These are phyloP conservation scores for Barypeithes pellucidus DNA, from an alignment of 2,888 invertebrate species.

Conservation along the genomic window DNA sequence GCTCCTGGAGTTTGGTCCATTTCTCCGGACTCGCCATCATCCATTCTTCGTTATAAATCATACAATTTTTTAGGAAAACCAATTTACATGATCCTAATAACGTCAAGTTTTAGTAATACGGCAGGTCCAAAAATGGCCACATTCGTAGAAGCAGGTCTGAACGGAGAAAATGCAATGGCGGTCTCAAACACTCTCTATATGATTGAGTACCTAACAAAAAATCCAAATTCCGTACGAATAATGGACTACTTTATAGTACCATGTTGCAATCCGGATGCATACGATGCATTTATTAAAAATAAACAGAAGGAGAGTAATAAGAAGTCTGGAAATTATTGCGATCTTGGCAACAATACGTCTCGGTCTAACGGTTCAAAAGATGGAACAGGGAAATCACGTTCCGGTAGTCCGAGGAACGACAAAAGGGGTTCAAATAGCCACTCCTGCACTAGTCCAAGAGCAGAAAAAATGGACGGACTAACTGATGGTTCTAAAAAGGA, in stretches of 20 bases:
- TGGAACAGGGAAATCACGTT: not conserved
- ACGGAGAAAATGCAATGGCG: slow-evolving; percentile 57
- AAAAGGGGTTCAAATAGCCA: not conserved
- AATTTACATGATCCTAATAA: slow-evolving; percentile 53
- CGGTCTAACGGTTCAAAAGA: not conserved
- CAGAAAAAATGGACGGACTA: not conserved
- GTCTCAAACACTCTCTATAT: slow-evolving; percentile 58
- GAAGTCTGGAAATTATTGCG: not conserved
- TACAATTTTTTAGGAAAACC: slow-evolving; percentile 47
- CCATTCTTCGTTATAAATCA: too few species aligned
- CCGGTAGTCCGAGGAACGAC: not conserved
- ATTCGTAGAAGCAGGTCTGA: slow-evolving; percentile 58
- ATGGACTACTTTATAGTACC: slow-evolving; percentile 61
- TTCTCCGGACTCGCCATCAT: too few species aligned
- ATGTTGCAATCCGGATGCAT: slow-evolving; percentile 61
- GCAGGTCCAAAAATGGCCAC: slow-evolving; percentile 45
- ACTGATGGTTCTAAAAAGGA: too few species aligned
- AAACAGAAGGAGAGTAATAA: slow-evolving; percentile 18
- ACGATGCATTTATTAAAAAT: slow-evolving; percentile 50
- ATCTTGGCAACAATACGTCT: not conserved
- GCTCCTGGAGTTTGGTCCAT: too few species aligned
- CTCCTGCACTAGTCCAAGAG: not conserved
- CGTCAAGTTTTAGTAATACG: not conserved
- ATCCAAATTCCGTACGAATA: slow-evolving; percentile 50
- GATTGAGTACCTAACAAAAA: slow-evolving; percentile 58